Conservation (phyloP, 2,797 vertebrate genomes). For the Bufotes viridis region DNA sequence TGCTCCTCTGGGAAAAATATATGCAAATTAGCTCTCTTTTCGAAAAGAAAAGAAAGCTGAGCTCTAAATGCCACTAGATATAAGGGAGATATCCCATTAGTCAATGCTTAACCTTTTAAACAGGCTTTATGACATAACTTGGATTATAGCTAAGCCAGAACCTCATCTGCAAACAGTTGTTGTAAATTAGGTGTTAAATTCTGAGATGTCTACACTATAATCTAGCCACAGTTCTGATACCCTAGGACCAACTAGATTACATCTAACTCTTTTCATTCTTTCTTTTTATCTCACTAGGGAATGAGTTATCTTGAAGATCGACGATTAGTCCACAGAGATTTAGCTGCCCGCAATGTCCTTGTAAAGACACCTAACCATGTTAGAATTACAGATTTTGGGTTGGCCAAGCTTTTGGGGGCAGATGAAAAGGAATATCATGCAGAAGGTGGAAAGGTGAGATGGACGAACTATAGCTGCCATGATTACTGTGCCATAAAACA, state of each 20-base stretch:
- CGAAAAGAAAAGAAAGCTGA: no score
- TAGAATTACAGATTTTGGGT: slow-evolving; percentile 93
- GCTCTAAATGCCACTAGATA: no score
- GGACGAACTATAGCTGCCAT: not conserved
- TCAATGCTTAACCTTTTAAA: no score
- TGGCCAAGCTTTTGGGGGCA: slow-evolving; percentile 87
- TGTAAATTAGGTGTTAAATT: not conserved
- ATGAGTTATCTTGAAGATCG: slow-evolving; percentile 95
- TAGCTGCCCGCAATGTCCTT: slow-evolving; percentile 92
- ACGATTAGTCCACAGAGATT: slow-evolving; percentile 91
- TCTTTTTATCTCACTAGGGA: slow-evolving; percentile 74
- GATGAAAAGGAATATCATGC: slow-evolving; percentile 92
- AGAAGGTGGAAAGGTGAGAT: slow-evolving; percentile 87
- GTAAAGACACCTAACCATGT: slow-evolving; percentile 91
- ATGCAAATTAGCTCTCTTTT: no score
- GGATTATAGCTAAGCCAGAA: no score
- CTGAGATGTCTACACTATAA: not conserved
- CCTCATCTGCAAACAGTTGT: no score
- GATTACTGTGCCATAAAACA: not conserved
- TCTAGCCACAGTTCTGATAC: not conserved
- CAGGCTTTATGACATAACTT: no score
- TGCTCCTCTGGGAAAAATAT: no score
- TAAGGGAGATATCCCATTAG: no score
- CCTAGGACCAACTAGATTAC: not conserved
- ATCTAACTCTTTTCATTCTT: not conserved